These are phyloP conservation scores for Bimastos eiseni DNA, from an alignment of 2,888 invertebrate genomes.

Conservation along the genomic window DNA sequence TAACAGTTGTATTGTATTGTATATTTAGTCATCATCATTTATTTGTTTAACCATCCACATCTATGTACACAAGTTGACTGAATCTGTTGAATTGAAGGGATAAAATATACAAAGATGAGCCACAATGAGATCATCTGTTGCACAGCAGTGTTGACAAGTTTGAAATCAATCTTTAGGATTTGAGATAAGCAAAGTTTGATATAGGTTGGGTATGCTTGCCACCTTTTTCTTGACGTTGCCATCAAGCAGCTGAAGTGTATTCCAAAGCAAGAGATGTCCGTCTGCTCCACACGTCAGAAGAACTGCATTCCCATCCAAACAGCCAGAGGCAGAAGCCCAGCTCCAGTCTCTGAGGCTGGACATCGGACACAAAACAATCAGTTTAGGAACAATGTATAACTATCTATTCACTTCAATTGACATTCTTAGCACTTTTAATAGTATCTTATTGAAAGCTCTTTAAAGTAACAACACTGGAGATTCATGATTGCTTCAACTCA, in stretches of 20 bases:
- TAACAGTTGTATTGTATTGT: too few species aligned
- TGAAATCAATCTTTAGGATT: neutral
- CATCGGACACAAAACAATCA: neutral
- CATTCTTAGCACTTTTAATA: neutral
- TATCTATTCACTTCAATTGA: neutral
- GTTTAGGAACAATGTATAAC: neutral
- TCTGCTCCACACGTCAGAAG: neutral
- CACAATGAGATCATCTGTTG: too few species aligned
- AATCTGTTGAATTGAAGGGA: too few species aligned
- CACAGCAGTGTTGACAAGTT: neutral
- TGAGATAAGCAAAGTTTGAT: neutral
- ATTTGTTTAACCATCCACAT: too few species aligned
- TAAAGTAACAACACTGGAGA: neutral
- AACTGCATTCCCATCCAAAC: neutral
- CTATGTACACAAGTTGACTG: too few species aligned
- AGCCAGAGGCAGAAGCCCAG: neutral
- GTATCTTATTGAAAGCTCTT: neutral
- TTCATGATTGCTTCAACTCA: too few species aligned
- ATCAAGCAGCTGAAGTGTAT: neutral
- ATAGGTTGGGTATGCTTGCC: neutral
- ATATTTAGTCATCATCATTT: too few species aligned
- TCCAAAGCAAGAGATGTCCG: neutral
- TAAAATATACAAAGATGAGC: too few species aligned
- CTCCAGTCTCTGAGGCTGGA: neutral
- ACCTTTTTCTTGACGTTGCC: neutral